Conservation (phyloP, 1,140 invertebrate genomes). For the Habropoda laboriosa region DNA sequence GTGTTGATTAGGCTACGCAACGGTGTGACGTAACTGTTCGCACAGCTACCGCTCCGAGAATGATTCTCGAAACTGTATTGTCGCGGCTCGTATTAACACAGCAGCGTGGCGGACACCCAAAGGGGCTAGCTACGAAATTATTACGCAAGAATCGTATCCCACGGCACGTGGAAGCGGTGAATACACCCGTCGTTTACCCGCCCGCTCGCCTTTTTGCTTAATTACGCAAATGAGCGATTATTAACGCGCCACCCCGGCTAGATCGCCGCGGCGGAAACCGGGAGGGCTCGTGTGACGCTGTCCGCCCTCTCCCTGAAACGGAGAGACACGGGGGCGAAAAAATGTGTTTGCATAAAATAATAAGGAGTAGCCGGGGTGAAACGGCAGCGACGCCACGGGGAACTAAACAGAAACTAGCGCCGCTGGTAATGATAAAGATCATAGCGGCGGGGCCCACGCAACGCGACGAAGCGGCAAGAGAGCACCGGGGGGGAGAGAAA, state of each 20-base stretch:
- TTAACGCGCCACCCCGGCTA: conserved; percentile 26
- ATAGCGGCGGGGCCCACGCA: background rate
- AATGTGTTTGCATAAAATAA: conserved; percentile 49
- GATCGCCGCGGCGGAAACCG: background rate
- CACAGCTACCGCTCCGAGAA: no score
- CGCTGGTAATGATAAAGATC: conserved; percentile 43
- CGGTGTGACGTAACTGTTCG: no score
- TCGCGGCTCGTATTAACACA: no score
- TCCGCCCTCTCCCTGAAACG: background rate
- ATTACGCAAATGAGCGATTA: conserved; percentile 53
- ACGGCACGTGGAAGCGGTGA: background rate
- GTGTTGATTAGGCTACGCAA: no score
- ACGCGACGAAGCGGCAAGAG: background rate
- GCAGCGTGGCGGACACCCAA: no score
- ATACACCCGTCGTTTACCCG: conserved; percentile 5
- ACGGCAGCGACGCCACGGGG: conserved; percentile 4
- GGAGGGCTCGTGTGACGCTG: background rate
- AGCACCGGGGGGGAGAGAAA: no score
- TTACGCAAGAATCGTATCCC: conserved; percentile 27
- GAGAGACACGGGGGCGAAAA: background rate
- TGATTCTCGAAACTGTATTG: no score
- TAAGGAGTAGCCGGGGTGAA: conserved; percentile 11
- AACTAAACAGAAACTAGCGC: conserved; percentile 25
- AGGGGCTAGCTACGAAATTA: conserved; percentile 1
- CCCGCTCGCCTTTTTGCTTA: conserved; percentile 42